Conservation (phyloP, 2,113 vertebrate species). For the Physeter macrocephalus region DNA sequence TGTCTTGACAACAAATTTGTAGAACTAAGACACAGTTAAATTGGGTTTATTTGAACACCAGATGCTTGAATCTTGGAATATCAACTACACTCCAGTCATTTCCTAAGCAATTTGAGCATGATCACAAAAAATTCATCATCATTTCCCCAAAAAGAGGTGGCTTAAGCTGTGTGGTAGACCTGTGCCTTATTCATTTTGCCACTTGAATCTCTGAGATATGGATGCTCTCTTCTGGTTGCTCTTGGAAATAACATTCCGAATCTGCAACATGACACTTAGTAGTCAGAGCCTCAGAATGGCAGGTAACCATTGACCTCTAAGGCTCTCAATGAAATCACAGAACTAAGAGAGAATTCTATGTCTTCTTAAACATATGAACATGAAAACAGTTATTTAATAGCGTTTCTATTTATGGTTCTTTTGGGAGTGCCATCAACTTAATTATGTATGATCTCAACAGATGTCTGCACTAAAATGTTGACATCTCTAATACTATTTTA, state of each 20-base stretch:
- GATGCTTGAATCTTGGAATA: conserved; percentile 9
- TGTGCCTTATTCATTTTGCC: background rate
- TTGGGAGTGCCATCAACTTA: background rate
- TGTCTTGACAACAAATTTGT: conserved; percentile 42
- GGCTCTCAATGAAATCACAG: background rate
- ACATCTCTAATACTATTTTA: background rate
- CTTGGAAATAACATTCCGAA: background rate
- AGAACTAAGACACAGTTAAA: conserved; percentile 1
- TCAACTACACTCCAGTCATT: background rate
- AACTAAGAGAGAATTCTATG: background rate
- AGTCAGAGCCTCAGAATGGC: background rate
- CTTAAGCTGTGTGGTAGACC: background rate
- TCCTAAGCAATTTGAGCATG: background rate
- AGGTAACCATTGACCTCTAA: too few species aligned
- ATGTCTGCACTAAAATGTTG: background rate
- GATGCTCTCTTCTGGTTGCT: background rate
- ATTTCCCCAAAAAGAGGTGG: background rate
- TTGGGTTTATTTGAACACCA: background rate
- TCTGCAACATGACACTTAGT: too few species aligned
- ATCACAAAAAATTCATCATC: background rate
- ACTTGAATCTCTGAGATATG: background rate
- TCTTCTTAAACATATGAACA: background rate
- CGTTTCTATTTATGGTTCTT: background rate
- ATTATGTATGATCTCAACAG: background rate
- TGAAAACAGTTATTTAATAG: background rate